A percentile compares a stretch with the other conserved stretches of the same genome.
Conservation (phyloP, 2,797 vertebrate species). For the Capromys pilorides region DNA sequence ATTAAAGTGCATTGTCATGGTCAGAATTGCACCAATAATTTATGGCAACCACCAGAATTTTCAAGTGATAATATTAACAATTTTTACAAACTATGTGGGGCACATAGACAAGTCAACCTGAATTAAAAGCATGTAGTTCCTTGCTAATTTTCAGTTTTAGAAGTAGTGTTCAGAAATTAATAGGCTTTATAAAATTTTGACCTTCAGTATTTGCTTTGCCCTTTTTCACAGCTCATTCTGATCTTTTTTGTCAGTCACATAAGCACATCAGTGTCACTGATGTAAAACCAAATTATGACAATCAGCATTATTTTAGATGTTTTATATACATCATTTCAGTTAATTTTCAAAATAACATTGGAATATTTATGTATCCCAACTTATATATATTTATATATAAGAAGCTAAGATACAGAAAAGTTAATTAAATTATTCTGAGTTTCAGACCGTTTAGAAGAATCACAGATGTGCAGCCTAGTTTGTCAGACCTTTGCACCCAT, state of each 20-base stretch:
- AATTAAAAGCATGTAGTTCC: not conserved
- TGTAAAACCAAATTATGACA: not conserved
- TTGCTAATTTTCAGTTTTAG: slow-evolving; percentile 45
- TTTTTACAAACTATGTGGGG: not conserved
- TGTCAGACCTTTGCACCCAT: not conserved
- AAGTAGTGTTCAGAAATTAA: slow-evolving; percentile 34
- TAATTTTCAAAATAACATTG: slow-evolving; percentile 10
- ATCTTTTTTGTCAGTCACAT: not conserved
- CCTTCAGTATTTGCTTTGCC: slow-evolving; percentile 22
- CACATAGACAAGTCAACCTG: not conserved
- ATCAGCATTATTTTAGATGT: not conserved
- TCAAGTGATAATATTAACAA: slow-evolving; percentile 42
- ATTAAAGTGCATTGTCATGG: slow-evolving; percentile 9
- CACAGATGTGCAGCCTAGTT: not conserved
- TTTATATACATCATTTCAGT: not conserved
- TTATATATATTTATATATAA: not conserved
- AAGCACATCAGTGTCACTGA: not conserved
- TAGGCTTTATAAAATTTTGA: slow-evolving; percentile 11
- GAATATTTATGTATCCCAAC: too few species aligned
- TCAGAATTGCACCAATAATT: not conserved
- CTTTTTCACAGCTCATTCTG: not conserved
- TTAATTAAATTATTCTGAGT: slow-evolving; percentile 7
- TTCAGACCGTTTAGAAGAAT: not conserved
- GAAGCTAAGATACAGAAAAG: not conserved
- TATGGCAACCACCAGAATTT: not conserved